phyloP scores from a whole-genome alignment of 2,888 invertebrate genomes.

The Diploptera punctata region DNA sequence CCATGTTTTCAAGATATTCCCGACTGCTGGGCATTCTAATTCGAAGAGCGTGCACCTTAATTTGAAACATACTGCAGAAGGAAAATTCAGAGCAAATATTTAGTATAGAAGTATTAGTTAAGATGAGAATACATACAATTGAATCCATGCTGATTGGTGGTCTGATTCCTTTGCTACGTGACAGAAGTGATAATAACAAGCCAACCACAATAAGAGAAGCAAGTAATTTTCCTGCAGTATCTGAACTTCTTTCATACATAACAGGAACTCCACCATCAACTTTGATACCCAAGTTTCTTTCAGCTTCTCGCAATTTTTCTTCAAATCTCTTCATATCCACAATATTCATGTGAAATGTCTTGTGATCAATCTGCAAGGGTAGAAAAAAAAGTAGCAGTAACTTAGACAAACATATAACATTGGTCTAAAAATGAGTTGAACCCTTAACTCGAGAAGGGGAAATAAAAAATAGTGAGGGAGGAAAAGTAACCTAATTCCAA shows the following conservation, averaged over 20 bases:
- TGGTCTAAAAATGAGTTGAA: too few relatives aligned
- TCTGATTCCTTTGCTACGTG: conserved; percentile 70
- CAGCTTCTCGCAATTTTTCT: conserved; percentile 85
- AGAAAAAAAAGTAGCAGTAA: too few relatives aligned
- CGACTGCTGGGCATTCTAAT: too few relatives aligned
- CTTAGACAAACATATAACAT: too few relatives aligned
- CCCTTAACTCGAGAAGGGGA: too few relatives aligned
- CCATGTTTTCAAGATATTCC: too few relatives aligned
- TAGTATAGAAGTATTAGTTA: too few relatives aligned
- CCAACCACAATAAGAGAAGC: conserved; percentile 72
- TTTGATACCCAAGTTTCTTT: conserved; percentile 78
- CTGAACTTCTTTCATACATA: conserved; percentile 81
- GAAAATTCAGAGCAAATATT: too few relatives aligned
- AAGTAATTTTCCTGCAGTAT: conserved; percentile 72
- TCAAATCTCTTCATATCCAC: conserved; percentile 87
- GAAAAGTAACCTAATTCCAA: too few relatives aligned
- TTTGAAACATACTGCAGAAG: too few relatives aligned
- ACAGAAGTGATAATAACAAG: conserved; percentile 70
- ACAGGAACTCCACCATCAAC: conserved; percentile 80
- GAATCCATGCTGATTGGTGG: conserved; percentile 76
- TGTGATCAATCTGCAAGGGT: conserved; percentile 63
- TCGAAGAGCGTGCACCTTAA: too few relatives aligned
- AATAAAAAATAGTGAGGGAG: too few relatives aligned
- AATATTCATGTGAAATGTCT: conserved; percentile 83
- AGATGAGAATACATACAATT: conserved; percentile 85